Percentiles rank a stretch among this genome's conserved stretches.
Evolutionary conservation across 2,113 vertebrate species (phyloP).

Genomic region (Chrysemys picta): DNA sequence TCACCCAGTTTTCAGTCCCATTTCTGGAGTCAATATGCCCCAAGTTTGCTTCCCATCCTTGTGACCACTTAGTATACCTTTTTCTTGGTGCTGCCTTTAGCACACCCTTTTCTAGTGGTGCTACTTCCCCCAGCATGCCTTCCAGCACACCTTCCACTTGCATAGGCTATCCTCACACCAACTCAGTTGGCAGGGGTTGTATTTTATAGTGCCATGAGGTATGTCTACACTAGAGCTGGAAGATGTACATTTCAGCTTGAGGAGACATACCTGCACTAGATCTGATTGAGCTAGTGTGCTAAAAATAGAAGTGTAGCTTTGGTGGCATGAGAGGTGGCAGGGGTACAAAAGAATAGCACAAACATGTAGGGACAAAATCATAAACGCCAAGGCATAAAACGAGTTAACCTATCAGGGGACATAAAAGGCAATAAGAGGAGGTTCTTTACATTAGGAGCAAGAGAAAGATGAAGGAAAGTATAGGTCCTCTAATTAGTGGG

Average conservation of each 20-base stretch:
- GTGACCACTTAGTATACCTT: fast-evolving
- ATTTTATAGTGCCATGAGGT: background rate
- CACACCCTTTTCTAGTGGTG: background rate
- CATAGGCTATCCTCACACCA: background rate
- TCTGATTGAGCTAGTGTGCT: background rate
- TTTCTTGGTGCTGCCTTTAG: background rate
- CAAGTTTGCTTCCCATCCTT: background rate
- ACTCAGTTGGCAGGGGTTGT: background rate
- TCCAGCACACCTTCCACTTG: background rate
- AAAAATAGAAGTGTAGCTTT: too few species aligned
- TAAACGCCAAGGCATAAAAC: too few species aligned
- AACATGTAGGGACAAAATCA: too few species aligned
- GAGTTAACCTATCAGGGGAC: too few species aligned
- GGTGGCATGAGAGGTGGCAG: too few species aligned
- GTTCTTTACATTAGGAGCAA: too few species aligned
- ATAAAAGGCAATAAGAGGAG: too few species aligned
- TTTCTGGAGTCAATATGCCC: background rate
- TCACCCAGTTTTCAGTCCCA: background rate
- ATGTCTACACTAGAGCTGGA: background rate
- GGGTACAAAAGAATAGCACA: too few species aligned
- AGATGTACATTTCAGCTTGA: background rate
- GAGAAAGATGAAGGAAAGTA: too few species aligned
- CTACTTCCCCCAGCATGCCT: background rate
- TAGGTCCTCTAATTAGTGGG: too few species aligned
- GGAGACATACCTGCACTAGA: background rate